phyloP scores from a whole-genome alignment of 2,888 invertebrate species.

The Macropis europaea region DNA sequence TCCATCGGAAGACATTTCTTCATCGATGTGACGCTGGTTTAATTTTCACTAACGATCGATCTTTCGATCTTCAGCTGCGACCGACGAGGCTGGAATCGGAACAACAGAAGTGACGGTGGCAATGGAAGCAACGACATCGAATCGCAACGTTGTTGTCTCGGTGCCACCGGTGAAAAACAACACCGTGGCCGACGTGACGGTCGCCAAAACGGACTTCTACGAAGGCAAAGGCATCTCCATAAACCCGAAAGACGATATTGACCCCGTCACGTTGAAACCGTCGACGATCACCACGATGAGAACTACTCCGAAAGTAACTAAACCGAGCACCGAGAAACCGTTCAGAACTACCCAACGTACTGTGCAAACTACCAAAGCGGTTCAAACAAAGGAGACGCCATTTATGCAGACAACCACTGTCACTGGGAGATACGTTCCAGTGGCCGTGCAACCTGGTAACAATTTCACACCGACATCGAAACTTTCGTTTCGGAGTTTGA shows the following conservation, averaged over 20 bases:
- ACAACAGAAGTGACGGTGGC: not conserved
- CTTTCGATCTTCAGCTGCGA: conserved; percentile 6
- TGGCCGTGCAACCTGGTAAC: conserved; percentile 43
- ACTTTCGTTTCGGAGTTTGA: no score
- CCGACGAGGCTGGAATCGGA: conserved; percentile 11
- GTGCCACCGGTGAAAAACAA: not conserved
- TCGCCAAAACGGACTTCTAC: not conserved
- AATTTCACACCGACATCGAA: not conserved
- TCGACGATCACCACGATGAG: conserved; percentile 24
- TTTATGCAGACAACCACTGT: conserved; percentile 15
- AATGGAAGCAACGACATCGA: not conserved
- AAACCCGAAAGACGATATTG: conserved; percentile 70
- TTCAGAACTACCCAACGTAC: conserved; percentile 40
- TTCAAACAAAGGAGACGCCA: conserved; percentile 42
- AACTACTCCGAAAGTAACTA: conserved; percentile 3
- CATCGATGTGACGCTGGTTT: no score
- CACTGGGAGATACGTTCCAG: conserved; percentile 5
- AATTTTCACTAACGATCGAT: no score
- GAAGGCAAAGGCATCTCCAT: conserved; percentile 49
- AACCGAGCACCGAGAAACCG: conserved; percentile 25
- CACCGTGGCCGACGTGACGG: conserved; percentile 1
- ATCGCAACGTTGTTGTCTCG: not conserved
- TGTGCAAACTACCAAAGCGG: not conserved
- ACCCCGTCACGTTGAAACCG: conserved; percentile 58
- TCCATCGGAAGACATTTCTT: no score